Base-by-base conservation (phyloP, 2,113 vertebrate species). In the Aegithalos caudatus region DNA sequence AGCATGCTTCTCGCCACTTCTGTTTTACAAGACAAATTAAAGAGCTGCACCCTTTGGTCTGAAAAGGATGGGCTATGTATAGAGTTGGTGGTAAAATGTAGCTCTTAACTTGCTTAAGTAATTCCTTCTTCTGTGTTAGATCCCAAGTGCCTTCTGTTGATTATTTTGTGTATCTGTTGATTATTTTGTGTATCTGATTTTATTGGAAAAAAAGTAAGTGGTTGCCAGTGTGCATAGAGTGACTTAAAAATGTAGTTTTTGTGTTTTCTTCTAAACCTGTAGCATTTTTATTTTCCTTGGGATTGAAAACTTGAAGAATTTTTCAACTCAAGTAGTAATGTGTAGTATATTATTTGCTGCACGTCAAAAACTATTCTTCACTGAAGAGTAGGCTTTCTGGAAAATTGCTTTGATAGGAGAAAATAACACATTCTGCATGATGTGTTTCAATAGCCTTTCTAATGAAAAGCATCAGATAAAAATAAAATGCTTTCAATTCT, bases 1-100 rank as follows among this genome's bases (percentile, higher is more conserved):
- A 86, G 76, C 88, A 69, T 83, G 82, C 76, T 86, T 90, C 94
- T 96, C 2, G 3, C 92, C 76, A 14, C 92, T 92, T 77, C 67
- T 90, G 45, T 89, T 94, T 94, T 94, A 93, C 85, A 81, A 88
- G 88, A 94, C 82, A 95, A 90, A 94, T 96, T 92, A 65, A 95
- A 83, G 82, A 83, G 76, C 76, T 95, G 47, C 86, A 51, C 66
- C 47, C 88, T 92, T 93, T 24, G 4, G 82, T 70, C 64, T 94
- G 42, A 54, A 66, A 88, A 88, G 67, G 82, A 83, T 51, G 64
- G 90, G 35, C 62, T 86, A 18, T 95, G 67, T 85, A 11, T 53
- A 33, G 38, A 62, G 35, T 17, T 56, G 22, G 47, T 70, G 33
- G 45, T 31, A 62, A 40, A 82, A 45, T 35, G 58, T 73, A 73